Conservation (phyloP, 2,797 vertebrate genomes). For the Echiichthys vipera region DNA sequence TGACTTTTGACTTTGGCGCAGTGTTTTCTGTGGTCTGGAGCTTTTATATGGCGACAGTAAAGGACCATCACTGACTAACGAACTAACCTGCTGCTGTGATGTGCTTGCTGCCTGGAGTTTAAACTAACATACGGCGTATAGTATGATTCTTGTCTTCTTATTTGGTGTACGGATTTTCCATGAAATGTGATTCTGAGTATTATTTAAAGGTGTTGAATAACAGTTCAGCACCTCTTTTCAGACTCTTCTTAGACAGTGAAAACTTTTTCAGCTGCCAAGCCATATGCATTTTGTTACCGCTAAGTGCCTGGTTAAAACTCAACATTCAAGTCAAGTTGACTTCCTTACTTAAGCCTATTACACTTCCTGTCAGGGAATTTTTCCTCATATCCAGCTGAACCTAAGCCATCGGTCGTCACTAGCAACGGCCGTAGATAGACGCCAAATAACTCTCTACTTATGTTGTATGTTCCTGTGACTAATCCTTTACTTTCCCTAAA, state of each 20-base stretch:
- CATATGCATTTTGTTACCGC: constrained; percentile 54
- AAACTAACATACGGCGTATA: background rate
- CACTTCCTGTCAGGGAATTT: constrained; percentile 44
- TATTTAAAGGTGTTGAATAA: background rate
- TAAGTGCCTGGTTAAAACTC: constrained; percentile 77
- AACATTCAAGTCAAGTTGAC: constrained; percentile 11
- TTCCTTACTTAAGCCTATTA: constrained; percentile 5
- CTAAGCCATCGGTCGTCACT: constrained; percentile 38
- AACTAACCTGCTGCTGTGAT: constrained; percentile 27
- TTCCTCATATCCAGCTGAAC: constrained; percentile 26
- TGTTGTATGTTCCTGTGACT: constrained; percentile 33
- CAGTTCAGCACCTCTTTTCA: constrained; percentile 1
- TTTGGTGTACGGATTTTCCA: constrained; percentile 11
- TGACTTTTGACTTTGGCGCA: constrained; percentile 16
- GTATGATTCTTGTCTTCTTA: background rate
- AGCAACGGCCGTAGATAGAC: constrained; percentile 32
- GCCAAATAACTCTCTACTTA: constrained; percentile 35
- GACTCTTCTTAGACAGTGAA: constrained; percentile 24
- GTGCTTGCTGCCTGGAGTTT: constrained; percentile 10
- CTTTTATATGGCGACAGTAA: background rate
- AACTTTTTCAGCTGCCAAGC: constrained; percentile 42
- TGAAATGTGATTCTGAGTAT: background rate
- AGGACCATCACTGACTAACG: background rate
- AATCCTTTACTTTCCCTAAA: constrained; percentile 23
- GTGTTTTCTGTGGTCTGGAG: background rate